phyloP scores from a whole-genome alignment of 2,797 vertebrate species.

The Myoxocephalus aenaeus region DNA sequence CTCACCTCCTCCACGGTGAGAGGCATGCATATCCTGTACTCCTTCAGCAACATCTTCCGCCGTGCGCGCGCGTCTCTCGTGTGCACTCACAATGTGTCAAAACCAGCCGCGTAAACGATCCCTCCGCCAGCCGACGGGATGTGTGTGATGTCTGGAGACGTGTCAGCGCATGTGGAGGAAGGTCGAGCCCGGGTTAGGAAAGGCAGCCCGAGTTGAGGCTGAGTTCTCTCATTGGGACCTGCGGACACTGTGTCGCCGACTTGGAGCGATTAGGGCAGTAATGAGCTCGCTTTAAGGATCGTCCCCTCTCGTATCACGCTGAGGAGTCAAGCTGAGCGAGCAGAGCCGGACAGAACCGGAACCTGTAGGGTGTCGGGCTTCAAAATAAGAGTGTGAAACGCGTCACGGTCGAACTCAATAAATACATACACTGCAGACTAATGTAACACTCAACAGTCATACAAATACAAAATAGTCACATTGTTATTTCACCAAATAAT shows the following conservation, averaged over 20 bases:
- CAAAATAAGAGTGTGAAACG: conserved; percentile 50
- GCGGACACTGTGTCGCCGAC: conserved; percentile 9
- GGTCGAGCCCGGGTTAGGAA: conserved; percentile 28
- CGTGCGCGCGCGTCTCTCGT: conserved; percentile 33
- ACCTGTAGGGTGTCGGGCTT: accelerated
- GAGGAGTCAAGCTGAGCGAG: conserved; percentile 34
- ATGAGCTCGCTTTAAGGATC: conserved; percentile 39
- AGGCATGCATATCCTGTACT: conserved; percentile 99
- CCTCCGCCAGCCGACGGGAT: conserved; percentile 62
- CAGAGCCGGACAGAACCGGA: neutral
- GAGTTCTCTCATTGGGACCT: conserved; percentile 62
- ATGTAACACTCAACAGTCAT: neutral
- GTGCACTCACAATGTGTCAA: conserved; percentile 54
- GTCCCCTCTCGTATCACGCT: conserved; percentile 61
- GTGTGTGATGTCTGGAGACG: conserved; percentile 52
- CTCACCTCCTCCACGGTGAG: conserved; percentile 97
- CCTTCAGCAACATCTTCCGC: conserved; percentile 95
- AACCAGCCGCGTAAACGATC: conserved; percentile 36
- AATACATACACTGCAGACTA: neutral
- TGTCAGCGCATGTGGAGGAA: conserved; percentile 64
- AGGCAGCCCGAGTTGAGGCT: conserved; percentile 25
- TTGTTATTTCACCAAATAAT: neutral
- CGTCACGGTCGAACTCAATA: neutral
- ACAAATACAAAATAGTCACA: neutral
- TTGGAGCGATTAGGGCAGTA: conserved; percentile 18